Conservation (phyloP, 92 coral and sea anemone genomes). For the Plumapathes pennacea region DNA sequence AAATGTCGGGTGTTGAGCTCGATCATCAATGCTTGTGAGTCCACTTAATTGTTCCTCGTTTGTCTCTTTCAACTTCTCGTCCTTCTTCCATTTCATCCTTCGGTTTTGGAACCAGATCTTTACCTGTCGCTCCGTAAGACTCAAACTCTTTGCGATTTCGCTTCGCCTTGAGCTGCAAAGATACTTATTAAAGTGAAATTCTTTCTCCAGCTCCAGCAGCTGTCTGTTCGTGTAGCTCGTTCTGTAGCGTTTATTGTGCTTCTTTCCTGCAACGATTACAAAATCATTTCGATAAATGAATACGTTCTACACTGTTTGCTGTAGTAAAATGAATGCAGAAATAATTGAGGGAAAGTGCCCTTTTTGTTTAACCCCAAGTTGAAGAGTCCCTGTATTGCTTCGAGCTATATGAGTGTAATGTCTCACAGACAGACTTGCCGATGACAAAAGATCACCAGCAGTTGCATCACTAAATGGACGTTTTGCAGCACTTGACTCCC, state of each 20-base stretch:
- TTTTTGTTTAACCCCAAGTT: neutral
- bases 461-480: slow-evolving; percentile 5
- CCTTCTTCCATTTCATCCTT: slow-evolving; percentile 96
- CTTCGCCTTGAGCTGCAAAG: slow-evolving; percentile 87
- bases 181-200: slow-evolving; percentile 91
- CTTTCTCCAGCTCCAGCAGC: slow-evolving; percentile 87
- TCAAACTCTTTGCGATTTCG: slow-evolving; percentile 86
- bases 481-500: slow-evolving; percentile 1
- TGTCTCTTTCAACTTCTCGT: slow-evolving; percentile 79
- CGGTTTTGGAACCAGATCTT: slow-evolving; percentile 98
- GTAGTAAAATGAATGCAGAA: too few relatives aligned
- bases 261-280: slow-evolving; percentile 27
- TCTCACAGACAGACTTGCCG: slow-evolving; percentile 14
- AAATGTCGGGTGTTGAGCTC: neutral
- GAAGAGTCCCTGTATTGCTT: neutral
- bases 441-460: slow-evolving; percentile 1
- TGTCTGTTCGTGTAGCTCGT: slow-evolving; percentile 96
- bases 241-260: slow-evolving; percentile 72
- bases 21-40: slow-evolving; percentile 1
- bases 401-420: too few relatives aligned
- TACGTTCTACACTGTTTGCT: too few relatives aligned
- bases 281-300: too few relatives aligned
- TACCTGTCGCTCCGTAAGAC: slow-evolving; percentile 89
- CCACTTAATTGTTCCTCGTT: slow-evolving; percentile 18
- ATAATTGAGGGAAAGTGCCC: too few relatives aligned